A percentile compares a stretch with the other conserved stretches of the same genome.
These are phyloP conservation scores for Metallyticus violacea DNA, from an alignment of 2,888 invertebrate species.

Conservation along the genomic window DNA sequence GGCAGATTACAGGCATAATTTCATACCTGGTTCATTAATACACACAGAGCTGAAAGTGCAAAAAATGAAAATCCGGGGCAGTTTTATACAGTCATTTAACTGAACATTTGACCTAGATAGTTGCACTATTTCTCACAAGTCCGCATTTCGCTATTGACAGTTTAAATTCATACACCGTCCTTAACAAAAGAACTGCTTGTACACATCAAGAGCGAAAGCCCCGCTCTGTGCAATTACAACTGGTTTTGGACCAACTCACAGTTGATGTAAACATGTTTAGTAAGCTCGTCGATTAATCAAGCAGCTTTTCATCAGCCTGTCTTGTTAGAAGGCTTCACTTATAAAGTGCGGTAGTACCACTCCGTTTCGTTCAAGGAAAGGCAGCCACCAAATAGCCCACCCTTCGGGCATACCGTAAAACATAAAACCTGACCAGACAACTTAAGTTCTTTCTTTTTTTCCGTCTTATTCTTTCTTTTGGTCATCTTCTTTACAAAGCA, in stretches of 20 bases:
- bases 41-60: too few relatives aligned
- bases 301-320: not conserved
- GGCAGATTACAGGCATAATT: too few relatives aligned
- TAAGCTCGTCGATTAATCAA: not conserved
- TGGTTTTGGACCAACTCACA: too few relatives aligned
- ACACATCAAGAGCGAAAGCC: too few relatives aligned
- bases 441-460: constrained; percentile 5
- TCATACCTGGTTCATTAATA: too few relatives aligned
- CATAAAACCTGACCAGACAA: constrained; percentile 21
- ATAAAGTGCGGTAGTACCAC: not conserved
- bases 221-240: not conserved
- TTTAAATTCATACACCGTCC: too few relatives aligned
- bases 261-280: not conserved
- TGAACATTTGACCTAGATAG: too few relatives aligned
- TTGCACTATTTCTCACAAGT: too few relatives aligned
- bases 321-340: not conserved
- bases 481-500: constrained; percentile 16
- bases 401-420: constrained; percentile 15
- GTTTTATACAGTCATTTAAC: too few relatives aligned
- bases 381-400: constrained; percentile 13
- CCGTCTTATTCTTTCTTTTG: not conserved
- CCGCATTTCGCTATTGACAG: too few relatives aligned
- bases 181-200: too few relatives aligned
- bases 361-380: not conserved
- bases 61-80: too few relatives aligned